phyloP scores from a whole-genome alignment of 2,797 vertebrate species.

The Lateolabrax maculatus region DNA sequence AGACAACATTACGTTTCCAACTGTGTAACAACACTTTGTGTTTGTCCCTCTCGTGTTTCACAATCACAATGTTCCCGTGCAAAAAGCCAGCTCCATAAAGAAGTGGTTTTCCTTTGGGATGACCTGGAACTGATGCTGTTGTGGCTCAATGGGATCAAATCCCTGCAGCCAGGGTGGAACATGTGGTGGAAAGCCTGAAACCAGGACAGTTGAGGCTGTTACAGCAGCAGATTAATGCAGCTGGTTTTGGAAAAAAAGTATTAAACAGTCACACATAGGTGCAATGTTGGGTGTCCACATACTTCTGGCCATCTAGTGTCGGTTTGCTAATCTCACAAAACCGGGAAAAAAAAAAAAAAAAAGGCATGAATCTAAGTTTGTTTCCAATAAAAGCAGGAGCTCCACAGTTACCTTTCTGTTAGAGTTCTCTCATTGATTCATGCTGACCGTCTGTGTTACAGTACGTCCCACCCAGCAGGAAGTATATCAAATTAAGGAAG shows the following conservation, averaged over 20 bases:
- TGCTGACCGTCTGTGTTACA: background rate
- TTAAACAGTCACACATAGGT: background rate
- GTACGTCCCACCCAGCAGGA: constrained; percentile 17
- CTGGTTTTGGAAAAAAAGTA: background rate
- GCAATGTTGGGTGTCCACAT: background rate
- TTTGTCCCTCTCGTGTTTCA: background rate
- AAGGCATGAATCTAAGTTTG: background rate
- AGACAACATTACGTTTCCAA: background rate
- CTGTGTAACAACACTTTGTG: no score
- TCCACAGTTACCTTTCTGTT: constrained; percentile 11
- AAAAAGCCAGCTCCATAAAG: background rate
- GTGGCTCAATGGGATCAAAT: no score
- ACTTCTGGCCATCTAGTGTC: background rate
- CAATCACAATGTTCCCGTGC: background rate
- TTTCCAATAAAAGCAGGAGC: background rate
- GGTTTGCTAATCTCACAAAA: background rate
- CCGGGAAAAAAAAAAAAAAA: no score
- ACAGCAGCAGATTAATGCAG: background rate
- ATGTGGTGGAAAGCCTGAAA: no score
- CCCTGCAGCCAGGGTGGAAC: no score
- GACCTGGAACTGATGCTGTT: background rate
- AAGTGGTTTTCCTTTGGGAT: background rate
- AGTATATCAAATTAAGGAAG: constrained; percentile 33
- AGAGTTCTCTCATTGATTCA: constrained; percentile 21
- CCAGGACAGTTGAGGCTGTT: background rate